phyloP scores from a whole-genome alignment of 2,113 vertebrate species.

The Ictidomys tridecemlineatus region DNA sequence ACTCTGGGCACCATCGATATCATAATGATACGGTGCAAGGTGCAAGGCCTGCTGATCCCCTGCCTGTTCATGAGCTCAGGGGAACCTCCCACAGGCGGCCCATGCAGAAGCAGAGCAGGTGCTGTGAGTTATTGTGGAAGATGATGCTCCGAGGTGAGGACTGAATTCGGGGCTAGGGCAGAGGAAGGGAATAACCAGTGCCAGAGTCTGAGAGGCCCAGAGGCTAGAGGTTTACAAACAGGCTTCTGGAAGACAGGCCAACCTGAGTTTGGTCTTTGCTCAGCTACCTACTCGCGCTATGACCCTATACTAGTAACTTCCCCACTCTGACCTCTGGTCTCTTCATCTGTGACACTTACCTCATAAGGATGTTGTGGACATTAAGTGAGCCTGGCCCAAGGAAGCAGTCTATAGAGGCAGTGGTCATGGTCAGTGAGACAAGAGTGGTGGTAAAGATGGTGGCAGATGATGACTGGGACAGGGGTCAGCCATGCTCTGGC shows the following conservation, averaged over 20 bases:
- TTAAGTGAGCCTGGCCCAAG: neutral
- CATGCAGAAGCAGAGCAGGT: neutral
- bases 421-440: neutral
- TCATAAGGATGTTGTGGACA: neutral
- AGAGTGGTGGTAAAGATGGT: neutral
- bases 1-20: neutral
- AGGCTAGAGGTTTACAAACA: neutral
- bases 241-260: neutral
- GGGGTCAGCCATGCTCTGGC: neutral
- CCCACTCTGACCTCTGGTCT: neutral
- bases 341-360: neutral
- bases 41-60: neutral
- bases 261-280: neutral
- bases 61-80: neutral
- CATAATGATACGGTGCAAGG: neutral
- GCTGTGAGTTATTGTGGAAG: neutral
- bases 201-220: neutral
- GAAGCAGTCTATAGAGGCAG: neutral
- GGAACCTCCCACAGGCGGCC: neutral
- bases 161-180: neutral
- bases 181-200: neutral
- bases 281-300: neutral
- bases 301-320: neutral
- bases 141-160: neutral
- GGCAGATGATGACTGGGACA: neutral